These are phyloP conservation scores for Anorthoa munda DNA, from an alignment of 2,888 invertebrate species.

Conservation along the genomic window DNA sequence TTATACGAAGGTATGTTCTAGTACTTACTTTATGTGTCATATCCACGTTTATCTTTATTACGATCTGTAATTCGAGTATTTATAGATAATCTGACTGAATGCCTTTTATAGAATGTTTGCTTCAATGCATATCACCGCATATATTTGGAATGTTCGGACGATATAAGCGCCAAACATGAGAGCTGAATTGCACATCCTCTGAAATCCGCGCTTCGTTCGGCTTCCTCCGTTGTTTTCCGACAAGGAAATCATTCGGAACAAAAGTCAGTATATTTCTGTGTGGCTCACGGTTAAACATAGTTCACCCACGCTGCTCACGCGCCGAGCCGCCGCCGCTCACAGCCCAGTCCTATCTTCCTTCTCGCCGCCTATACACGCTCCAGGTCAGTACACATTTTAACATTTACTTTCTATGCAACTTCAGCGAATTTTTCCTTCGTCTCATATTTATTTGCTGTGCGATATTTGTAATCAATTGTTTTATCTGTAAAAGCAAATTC, in stretches of 20 bases:
- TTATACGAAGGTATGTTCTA: background rate
- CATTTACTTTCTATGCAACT: slow-evolving; percentile 65
- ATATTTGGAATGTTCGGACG: slow-evolving; percentile 55
- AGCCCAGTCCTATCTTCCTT: slow-evolving; percentile 86
- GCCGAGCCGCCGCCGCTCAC: slow-evolving; percentile 74
- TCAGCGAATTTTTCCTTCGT: slow-evolving; percentile 76
- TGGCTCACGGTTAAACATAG: slow-evolving; percentile 90
- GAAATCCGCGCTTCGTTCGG: slow-evolving; percentile 67
- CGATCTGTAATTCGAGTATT: slow-evolving; percentile 50
- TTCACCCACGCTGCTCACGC: slow-evolving; percentile 84
- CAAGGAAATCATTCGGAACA: slow-evolving; percentile 87
- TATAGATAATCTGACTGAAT: slow-evolving; percentile 48
- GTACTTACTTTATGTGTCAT: slow-evolving; percentile 20
- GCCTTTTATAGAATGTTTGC: slow-evolving; percentile 54
- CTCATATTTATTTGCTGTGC: slow-evolving; percentile 75
- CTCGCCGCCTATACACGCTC: slow-evolving; percentile 86
- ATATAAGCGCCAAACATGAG: slow-evolving; percentile 46
- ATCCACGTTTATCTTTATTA: slow-evolving; percentile 19
- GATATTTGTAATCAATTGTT: slow-evolving; percentile 63
- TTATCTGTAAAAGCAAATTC: slow-evolving; percentile 27
- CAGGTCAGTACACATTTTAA: slow-evolving; percentile 83
- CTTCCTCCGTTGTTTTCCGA: slow-evolving; percentile 76
- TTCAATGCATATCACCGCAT: slow-evolving; percentile 26
- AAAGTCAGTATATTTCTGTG: slow-evolving; percentile 90
- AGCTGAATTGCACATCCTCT: slow-evolving; percentile 59